Conservation (phyloP, 2,797 vertebrate genomes). For the Takifugu rubripes region DNA sequence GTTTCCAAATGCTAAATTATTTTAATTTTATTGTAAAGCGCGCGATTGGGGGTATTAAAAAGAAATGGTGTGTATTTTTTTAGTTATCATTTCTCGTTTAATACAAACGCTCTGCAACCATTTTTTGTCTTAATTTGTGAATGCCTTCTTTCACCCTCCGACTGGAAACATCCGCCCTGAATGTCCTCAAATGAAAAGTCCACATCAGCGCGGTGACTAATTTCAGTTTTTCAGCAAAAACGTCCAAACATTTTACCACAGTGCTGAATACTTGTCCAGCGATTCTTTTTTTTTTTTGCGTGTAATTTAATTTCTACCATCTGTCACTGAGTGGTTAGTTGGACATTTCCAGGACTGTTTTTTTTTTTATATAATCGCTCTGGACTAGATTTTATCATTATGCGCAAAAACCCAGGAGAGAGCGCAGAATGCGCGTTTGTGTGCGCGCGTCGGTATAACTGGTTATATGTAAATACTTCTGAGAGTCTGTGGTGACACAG, state of each 20-base stretch:
- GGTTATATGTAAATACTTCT: conserved; percentile 3
- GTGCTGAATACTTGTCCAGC: conserved; percentile 34
- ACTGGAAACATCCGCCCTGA: not conserved
- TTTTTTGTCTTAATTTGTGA: conserved; percentile 12
- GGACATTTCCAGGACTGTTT: conserved; percentile 10
- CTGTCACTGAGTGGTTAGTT: conserved; percentile 42
- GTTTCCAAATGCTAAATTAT: not conserved
- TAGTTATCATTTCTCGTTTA: not conserved
- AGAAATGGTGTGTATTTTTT: too few relatives aligned
- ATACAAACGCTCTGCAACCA: conserved; percentile 4
- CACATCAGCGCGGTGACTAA: conserved; percentile 23
- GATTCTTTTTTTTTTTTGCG: conserved; percentile 31
- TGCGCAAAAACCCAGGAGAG: not conserved
- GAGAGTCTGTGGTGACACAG: conserved; percentile 10
- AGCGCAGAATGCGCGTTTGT: not conserved
- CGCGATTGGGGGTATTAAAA: not conserved
- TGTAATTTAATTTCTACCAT: conserved; percentile 31
- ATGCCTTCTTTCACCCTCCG: conserved; percentile 26
- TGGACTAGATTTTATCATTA: conserved; percentile 1
- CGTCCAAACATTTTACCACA: conserved; percentile 40
- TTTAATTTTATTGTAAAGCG: not conserved
- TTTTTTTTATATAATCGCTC: not conserved
- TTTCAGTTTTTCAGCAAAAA: conserved; percentile 26
- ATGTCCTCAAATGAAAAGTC: conserved; percentile 24
- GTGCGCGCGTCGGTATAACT: not conserved